Conservation (phyloP, 2,888 invertebrate species). For the Drosophila aldrichi region DNA sequence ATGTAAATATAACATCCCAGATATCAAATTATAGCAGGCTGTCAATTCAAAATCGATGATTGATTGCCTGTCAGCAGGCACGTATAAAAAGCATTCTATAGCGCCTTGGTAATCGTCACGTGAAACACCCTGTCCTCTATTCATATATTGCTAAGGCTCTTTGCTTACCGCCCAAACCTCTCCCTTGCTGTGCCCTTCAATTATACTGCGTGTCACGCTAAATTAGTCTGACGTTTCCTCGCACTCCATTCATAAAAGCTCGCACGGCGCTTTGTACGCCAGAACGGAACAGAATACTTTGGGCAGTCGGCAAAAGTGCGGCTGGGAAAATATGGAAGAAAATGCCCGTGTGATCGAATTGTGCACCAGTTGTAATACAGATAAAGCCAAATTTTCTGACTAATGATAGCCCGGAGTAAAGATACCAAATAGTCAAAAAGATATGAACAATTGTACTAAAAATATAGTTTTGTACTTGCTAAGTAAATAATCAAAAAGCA, state of each 20-base stretch:
- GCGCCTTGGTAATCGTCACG: constrained; percentile 6
- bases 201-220: constrained; percentile 35
- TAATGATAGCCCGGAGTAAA: not conserved
- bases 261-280: constrained; percentile 52
- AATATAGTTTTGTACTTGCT: not conserved
- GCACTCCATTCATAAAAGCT: constrained; percentile 71
- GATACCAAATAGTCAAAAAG: not conserved
- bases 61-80: constrained; percentile 26
- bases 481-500: not conserved
- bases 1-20: too few relatives aligned
- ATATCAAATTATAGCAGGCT: not conserved
- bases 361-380: not conserved
- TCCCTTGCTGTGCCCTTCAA: not conserved
- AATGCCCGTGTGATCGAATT: not conserved
- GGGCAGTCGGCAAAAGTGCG: not conserved
- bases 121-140: constrained; percentile 61
- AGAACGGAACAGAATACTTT: constrained; percentile 28
- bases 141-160: constrained; percentile 42
- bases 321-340: not conserved
- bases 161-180: not conserved
- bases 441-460: not conserved
- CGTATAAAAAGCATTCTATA: not conserved
- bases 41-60: constrained; percentile 21
- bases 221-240: constrained; percentile 51
- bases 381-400: not conserved